Evolutionary conservation across 2,113 vertebrate genomes (phyloP).

Genomic region (Equus przewalskii): DNA sequence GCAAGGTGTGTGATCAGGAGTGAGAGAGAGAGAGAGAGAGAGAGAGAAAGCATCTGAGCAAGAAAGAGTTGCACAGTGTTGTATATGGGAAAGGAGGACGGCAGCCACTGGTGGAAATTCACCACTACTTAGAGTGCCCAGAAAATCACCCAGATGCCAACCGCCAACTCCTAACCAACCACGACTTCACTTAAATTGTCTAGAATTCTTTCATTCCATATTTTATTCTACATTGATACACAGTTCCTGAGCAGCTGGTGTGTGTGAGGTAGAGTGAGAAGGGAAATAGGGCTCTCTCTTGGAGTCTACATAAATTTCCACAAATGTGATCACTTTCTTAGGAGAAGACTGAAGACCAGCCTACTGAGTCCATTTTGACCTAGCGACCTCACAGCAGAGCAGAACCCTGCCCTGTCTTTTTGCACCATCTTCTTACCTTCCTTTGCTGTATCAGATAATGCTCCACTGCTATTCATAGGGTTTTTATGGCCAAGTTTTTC

Average conservation of each 20-base stretch:
- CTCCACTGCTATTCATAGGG: too few relatives aligned
- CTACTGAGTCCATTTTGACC: too few relatives aligned
- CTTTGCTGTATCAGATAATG: too few relatives aligned
- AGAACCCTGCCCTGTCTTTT: too few relatives aligned
- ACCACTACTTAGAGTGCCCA: not conserved
- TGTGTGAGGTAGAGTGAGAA: not conserved
- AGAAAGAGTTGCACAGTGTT: not conserved
- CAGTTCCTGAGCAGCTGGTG: not conserved
- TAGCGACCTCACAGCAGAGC: too few relatives aligned
- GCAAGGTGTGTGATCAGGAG: fast-evolving
- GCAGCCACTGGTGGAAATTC: not conserved
- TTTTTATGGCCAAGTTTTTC: too few relatives aligned
- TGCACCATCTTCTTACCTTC: too few relatives aligned
- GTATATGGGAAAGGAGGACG: not conserved
- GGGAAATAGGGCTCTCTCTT: not conserved
- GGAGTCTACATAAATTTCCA: not conserved
- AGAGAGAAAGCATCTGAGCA: not conserved
- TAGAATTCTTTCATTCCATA: not conserved
- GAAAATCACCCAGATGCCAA: not conserved
- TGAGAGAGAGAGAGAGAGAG: not conserved
- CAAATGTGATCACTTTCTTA: not conserved
- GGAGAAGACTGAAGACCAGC: not conserved
- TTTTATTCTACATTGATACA: not conserved
- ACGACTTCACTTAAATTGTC: not conserved
- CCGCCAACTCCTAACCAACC: not conserved